A percentile compares a stretch with the other conserved stretches of the same genome.
Evolutionary conservation across 2,888 invertebrate genomes (phyloP).

Genomic region (Ormyrus nitidulus): DNA sequence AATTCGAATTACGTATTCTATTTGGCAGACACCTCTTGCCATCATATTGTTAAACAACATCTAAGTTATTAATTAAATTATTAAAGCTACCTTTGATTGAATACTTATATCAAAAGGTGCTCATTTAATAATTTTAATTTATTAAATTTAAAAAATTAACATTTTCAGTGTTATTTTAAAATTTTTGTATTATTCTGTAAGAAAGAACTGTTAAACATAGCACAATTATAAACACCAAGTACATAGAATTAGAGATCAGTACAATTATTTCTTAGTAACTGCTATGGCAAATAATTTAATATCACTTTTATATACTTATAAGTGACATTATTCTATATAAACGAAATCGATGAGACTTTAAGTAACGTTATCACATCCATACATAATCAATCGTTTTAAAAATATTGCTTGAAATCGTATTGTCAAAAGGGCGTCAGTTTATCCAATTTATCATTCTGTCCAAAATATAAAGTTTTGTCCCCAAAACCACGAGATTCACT

Average conservation of each 20-base stretch:
- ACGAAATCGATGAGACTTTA: constrained; percentile 45
- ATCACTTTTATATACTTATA: constrained; percentile 50
- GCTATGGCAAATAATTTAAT: constrained; percentile 32
- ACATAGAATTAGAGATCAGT: constrained; percentile 16
- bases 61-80: constrained; percentile 27
- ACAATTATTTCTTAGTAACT: constrained; percentile 42
- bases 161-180: constrained; percentile 1
- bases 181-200: constrained; percentile 12
- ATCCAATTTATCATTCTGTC: too few species aligned
- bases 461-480: too few species aligned
- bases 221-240: constrained; percentile 41
- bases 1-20: constrained; percentile 25
- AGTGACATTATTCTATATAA: constrained; percentile 38
- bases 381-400: constrained; percentile 44
- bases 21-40: constrained; percentile 47
- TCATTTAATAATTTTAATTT: constrained; percentile 34
- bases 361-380: constrained; percentile 40
- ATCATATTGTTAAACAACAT: constrained; percentile 12
- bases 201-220: constrained; percentile 15
- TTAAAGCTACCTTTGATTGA: constrained; percentile 17
- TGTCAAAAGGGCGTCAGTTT: background rate
- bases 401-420: constrained; percentile 4
- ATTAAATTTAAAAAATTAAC: constrained; percentile 11
- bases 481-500: too few species aligned
- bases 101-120: constrained; percentile 34